Evolutionary conservation across 2,797 vertebrate genomes (phyloP).

Genomic region (Myiotriccus ornatus): DNA sequence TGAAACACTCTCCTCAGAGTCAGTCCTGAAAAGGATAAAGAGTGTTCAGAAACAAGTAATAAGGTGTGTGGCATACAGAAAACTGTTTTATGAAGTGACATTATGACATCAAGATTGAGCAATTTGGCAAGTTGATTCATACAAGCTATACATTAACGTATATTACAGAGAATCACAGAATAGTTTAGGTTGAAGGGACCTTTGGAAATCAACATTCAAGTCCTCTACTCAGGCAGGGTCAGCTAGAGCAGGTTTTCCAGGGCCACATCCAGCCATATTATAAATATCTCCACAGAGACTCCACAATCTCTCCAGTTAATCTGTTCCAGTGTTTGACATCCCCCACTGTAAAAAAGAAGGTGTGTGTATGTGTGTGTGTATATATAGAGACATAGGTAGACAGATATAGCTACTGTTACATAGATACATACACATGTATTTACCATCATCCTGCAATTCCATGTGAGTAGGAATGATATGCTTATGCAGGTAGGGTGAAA

Average conservation of each 20-base stretch:
- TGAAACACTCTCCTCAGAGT: background rate
- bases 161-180: background rate
- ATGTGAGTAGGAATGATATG: background rate
- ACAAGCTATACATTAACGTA: background rate
- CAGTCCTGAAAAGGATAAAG: background rate
- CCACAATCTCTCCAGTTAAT: background rate
- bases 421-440: background rate
- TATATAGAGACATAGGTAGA: background rate
- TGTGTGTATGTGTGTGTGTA: rapidly evolving
- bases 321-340: background rate
- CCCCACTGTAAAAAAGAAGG: background rate
- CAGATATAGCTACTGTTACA: background rate
- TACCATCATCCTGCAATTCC: background rate
- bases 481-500: background rate
- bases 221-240: background rate
- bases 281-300: background rate
- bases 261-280: background rate
- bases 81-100: background rate
- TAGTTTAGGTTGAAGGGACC: background rate
- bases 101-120: background rate
- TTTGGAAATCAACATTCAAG: background rate
- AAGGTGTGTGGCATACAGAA: background rate
- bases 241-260: background rate
- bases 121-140: background rate
- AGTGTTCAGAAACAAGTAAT: background rate